A percentile compares a stretch with the other conserved stretches of the same genome.
These are phyloP conservation scores for Heteromyza rotundicornis DNA, from an alignment of 2,888 invertebrate genomes.

Conservation along the genomic window DNA sequence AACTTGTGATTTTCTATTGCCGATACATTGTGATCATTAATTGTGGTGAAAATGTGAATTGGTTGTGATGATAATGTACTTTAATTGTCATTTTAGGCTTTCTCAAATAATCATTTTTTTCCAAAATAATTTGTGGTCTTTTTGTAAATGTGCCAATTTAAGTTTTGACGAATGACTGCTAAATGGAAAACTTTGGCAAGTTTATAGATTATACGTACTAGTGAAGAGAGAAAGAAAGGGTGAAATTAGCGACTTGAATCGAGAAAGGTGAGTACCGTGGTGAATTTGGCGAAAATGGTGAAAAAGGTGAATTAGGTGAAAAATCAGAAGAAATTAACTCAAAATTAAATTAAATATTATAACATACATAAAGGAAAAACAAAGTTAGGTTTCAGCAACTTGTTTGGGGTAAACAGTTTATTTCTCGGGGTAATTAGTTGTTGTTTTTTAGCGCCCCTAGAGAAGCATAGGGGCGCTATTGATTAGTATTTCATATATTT, in stretches of 20 bases:
- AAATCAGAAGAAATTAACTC: conserved; percentile 1
- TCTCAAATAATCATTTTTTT: background rate
- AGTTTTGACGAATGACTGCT: background rate
- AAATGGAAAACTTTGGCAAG: background rate
- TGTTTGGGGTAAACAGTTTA: background rate
- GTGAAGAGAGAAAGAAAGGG: background rate
- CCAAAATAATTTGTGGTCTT: background rate
- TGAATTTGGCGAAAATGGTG: conserved; percentile 9
- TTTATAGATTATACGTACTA: background rate
- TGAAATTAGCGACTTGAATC: conserved; percentile 2
- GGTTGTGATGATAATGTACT: background rate
- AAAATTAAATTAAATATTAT: background rate
- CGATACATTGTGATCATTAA: background rate
- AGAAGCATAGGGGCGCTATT: too few species aligned
- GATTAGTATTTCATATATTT: too few species aligned
- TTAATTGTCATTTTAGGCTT: background rate
- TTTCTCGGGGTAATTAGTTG: background rate
- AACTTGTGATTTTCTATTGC: background rate
- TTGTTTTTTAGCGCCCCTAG: too few species aligned
- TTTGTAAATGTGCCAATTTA: background rate
- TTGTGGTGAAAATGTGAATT: background rate
- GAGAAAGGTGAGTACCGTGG: background rate
- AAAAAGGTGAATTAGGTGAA: conserved; percentile 9
- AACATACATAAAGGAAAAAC: background rate
- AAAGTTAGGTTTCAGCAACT: background rate